Evolutionary conservation across 2,113 vertebrate genomes (phyloP).

Genomic region (Megaceryle torquata): DNA sequence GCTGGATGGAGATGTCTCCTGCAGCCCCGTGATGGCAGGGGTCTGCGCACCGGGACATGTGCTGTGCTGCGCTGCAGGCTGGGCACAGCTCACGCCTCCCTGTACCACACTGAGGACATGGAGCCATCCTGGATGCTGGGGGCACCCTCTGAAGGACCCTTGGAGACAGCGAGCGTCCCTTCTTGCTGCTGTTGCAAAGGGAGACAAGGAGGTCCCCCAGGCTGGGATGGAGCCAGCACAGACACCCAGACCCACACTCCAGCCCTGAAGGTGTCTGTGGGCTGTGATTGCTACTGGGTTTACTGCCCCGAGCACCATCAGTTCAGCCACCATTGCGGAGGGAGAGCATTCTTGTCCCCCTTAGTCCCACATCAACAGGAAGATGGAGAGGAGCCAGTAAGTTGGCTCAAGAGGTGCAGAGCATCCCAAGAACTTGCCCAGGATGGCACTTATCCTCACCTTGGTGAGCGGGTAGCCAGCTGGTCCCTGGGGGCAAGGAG

Average conservation of each 20-base stretch:
- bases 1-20: not conserved
- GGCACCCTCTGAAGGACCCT: not conserved
- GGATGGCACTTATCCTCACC: not conserved
- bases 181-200: not conserved
- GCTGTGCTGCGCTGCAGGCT: fast-evolving
- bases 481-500: not conserved
- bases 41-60: not conserved
- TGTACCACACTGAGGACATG: not conserved
- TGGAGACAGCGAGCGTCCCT: not conserved
- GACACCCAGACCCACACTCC: not conserved
- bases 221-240: not conserved
- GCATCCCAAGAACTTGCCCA: not conserved
- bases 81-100: not conserved
- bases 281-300: not conserved
- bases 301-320: not conserved
- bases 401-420: not conserved
- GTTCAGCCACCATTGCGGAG: fast-evolving
- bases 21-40: not conserved
- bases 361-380: not conserved
- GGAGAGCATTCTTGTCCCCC: not conserved
- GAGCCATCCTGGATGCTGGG: not conserved
- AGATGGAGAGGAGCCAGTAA: not conserved
- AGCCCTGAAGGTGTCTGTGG: not conserved
- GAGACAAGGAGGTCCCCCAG: not conserved
- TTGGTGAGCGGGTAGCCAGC: not conserved